A percentile compares a stretch with the other conserved stretches of the same genome.
These are phyloP conservation scores for Micronycteris hirsuta DNA, from an alignment of 2,113 vertebrate genomes.

Conservation along the genomic window DNA sequence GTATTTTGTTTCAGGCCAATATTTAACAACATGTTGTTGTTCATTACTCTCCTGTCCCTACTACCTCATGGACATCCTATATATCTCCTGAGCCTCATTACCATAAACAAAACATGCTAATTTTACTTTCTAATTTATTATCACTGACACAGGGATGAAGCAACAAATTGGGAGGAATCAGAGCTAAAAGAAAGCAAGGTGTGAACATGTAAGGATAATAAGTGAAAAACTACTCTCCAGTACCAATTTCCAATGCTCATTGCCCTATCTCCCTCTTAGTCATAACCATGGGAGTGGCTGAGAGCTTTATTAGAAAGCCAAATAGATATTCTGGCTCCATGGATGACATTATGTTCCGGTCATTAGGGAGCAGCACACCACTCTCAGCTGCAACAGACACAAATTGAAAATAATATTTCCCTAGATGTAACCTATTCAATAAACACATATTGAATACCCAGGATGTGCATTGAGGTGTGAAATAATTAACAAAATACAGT, in stretches of 20 bases:
- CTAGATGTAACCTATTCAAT: not conserved
- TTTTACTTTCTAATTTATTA: not conserved
- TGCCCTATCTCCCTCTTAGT: not conserved
- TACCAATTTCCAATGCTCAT: not conserved
- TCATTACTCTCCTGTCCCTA: not conserved
- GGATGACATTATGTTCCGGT: not conserved
- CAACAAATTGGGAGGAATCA: not conserved
- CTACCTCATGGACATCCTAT: not conserved
- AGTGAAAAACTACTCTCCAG: not conserved
- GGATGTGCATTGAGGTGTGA: not conserved
- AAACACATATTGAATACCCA: not conserved
- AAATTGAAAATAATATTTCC: not conserved
- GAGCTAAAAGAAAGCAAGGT: not conserved
- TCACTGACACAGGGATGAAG: not conserved
- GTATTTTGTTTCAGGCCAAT: not conserved
- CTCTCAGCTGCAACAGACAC: not conserved
- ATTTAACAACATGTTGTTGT: not conserved
- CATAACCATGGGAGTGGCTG: not conserved
- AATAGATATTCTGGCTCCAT: not conserved
- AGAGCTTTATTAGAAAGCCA: not conserved
- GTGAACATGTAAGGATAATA: not conserved
- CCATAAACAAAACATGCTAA: not conserved
- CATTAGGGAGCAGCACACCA: not conserved
- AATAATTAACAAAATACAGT: not conserved
- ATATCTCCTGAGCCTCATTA: not conserved